Conservation (phyloP, 2,888 invertebrate species). For the Netelia fuscicornis region DNA sequence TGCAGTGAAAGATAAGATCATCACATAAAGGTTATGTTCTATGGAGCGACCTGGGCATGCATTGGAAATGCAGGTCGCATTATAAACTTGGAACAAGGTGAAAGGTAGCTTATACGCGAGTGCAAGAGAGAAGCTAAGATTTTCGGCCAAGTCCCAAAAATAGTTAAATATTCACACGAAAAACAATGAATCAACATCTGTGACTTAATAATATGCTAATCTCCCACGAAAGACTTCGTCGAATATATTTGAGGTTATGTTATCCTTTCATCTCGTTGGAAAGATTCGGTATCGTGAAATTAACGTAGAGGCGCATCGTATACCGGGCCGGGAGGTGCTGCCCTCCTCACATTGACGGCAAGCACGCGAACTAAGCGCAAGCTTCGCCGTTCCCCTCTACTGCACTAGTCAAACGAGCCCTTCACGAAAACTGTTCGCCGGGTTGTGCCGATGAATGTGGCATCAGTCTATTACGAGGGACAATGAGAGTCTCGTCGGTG, state of each 20-base stretch:
- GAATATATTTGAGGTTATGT: too few species aligned
- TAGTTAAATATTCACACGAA: too few species aligned
- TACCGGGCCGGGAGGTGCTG: background rate
- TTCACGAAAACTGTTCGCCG: conserved; percentile 20
- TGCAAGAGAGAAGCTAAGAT: too few species aligned
- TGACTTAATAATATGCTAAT: too few species aligned
- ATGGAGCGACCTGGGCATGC: background rate
- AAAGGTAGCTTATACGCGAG: too few species aligned
- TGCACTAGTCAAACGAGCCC: conserved; percentile 47
- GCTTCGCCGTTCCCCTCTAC: conserved; percentile 13
- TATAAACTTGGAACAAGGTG: too few species aligned
- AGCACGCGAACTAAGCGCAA: background rate
- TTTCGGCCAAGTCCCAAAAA: too few species aligned
- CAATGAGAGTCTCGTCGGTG: conserved; percentile 29
- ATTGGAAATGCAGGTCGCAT: too few species aligned
- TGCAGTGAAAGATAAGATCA: background rate
- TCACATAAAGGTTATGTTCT: background rate
- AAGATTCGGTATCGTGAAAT: too few species aligned
- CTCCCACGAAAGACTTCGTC: too few species aligned
- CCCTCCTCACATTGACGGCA: background rate
- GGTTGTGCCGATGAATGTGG: conserved; percentile 57
- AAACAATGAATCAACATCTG: too few species aligned
- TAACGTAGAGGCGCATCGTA: background rate
- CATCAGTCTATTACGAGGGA: conserved; percentile 34
- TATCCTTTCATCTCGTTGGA: too few species aligned